Base-by-base conservation (phyloP, 2,888 invertebrate genomes). In the Oxycera nigricornis region DNA sequence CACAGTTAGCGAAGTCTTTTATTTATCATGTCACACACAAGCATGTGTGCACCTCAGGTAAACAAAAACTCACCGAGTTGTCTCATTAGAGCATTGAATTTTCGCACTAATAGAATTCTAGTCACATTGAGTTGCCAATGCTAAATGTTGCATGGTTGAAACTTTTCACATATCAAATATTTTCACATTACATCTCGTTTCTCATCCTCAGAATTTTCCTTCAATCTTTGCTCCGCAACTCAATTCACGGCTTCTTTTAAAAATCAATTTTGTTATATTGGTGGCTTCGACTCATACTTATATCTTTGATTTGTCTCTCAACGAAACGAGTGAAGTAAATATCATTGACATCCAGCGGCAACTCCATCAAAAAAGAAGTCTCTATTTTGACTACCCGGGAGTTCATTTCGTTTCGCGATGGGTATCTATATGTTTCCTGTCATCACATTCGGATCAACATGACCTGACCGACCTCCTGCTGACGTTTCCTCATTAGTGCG, bases 401-500 rank as follows among this genome's bases (percentile, higher is more conserved):
- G 30, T 9, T 62, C 31, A 70, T 46, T 20, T 41, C 26, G 14
- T 52, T 31, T 30, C 70, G 31, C 55, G 31, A 24, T 31, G 17
- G 52, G 70, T 31, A 52, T 70, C 70, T 41, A 7, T 31, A 50
- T 55, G 22, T 35, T 28, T 20, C 7, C 30, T 52, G 52, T 20
- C 52, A 52, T 17, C 52, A 20, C 24, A 11, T 22, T 30, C 55
- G 24, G 1, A n/a, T 52, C 52, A 70, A 70, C 31, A 55, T 20
- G 55, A 68, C 50, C 50, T 30, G 7, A 2, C 52, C 61, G 61
- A 67, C 73, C 75, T 11, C 75, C 72, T 65, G 75, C 75, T 73
- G 75, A 62, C 31, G 57, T 46, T 72, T 68, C 46, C 73, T 75
- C 75, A 75, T 75, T 75, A 75, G 75, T 75, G 73, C 30, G 73